Conservation (phyloP, 64 coral and sea anemone genomes). For the Cladopsammia gracilis region DNA sequence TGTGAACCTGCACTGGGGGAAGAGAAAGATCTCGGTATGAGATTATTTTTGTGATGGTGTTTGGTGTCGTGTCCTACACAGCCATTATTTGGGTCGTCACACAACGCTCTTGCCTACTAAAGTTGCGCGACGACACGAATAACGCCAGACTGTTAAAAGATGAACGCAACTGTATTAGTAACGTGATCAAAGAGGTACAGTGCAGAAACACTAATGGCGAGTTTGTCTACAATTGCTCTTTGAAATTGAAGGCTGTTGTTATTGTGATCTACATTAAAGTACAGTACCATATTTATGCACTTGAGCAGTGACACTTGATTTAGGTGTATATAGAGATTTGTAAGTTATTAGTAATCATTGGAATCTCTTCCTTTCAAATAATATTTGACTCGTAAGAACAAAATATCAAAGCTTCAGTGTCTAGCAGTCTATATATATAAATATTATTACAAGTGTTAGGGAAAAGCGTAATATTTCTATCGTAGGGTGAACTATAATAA, state of each 20-base stretch:
- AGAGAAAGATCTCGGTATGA: not conserved
- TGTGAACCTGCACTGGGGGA: too few relatives aligned
- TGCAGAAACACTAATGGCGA: too few relatives aligned
- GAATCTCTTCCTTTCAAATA: slow-evolving; percentile 15
- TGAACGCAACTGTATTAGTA: too few relatives aligned
- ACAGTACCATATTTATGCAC: not conserved
- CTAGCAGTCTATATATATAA: not conserved
- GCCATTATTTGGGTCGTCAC: too few relatives aligned
- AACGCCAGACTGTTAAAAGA: too few relatives aligned
- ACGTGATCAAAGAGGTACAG: too few relatives aligned
- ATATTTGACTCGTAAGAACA: not conserved
- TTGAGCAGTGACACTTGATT: not conserved
- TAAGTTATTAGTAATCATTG: slow-evolving; percentile 19
- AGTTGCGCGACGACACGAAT: too few relatives aligned
- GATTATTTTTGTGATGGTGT: not conserved
- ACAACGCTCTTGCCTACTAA: too few relatives aligned
- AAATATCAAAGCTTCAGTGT: slow-evolving; percentile 15
- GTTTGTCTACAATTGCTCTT: too few relatives aligned
- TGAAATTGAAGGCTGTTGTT: not conserved
- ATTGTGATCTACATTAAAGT: not conserved
- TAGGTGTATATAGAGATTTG: slow-evolving; percentile 46
- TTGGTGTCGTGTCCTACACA: too few relatives aligned
- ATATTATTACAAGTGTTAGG: not conserved
- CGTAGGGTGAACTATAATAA: not conserved
- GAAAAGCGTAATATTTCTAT: not conserved